Evolutionary conservation across 2,797 vertebrate species (phyloP).

Genomic region (Sylvia borin): DNA sequence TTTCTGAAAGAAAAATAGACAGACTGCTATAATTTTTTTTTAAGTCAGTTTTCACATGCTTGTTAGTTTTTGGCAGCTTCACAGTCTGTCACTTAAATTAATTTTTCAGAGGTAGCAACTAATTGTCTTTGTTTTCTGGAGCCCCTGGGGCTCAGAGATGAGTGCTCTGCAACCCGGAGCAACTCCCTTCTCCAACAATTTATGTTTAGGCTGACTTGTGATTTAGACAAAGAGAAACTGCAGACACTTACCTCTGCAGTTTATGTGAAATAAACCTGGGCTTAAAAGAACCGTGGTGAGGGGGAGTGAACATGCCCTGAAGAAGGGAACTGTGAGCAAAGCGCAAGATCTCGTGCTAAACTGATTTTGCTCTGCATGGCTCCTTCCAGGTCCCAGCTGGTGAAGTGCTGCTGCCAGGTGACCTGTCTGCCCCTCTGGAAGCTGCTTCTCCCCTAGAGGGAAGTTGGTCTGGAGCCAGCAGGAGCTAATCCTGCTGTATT

Average conservation of each 20-base stretch:
- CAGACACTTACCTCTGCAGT: not conserved
- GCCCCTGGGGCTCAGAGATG: not conserved
- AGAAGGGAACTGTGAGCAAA: not conserved
- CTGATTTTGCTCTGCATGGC: fast-evolving
- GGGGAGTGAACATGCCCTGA: fast-evolving
- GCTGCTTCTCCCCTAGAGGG: not conserved
- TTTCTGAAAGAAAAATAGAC: not conserved
- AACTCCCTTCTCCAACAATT: not conserved
- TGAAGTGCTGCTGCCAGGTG: not conserved
- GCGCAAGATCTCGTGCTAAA: fast-evolving
- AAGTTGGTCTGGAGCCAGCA: not conserved
- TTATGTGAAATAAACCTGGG: not conserved
- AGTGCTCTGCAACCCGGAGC: not conserved
- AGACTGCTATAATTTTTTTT: not conserved
- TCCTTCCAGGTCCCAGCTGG: not conserved
- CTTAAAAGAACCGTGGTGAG: fast-evolving
- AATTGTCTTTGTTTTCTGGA: not conserved
- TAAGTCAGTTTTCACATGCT: not conserved
- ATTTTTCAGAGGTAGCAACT: not conserved
- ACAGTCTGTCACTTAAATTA: not conserved
- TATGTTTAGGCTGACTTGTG: not conserved
- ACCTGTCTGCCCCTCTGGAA: not conserved
- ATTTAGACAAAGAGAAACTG: not conserved
- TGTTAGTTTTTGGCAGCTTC: constrained; percentile 17
- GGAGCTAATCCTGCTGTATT: not conserved